Evolutionary conservation across 2,113 vertebrate genomes (phyloP), one percentile per base, ranked within the genome.

Genomic region (Calyptomena viridis): DNA sequence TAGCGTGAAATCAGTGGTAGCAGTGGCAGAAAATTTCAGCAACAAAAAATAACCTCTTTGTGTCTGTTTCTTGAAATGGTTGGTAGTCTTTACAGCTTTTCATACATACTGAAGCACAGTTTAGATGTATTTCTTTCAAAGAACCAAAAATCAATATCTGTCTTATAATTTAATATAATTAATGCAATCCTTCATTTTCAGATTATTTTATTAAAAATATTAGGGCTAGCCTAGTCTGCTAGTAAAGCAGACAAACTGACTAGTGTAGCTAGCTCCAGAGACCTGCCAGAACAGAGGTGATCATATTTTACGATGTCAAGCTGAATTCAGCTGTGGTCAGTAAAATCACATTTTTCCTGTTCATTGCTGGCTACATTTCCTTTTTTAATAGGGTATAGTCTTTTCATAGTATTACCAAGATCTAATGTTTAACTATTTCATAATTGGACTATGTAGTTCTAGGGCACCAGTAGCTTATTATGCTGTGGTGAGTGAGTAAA

Each of bases 261-360:
- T 68, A 47, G 10, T 3, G 18, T 52, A 56, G 7, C 11, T 83
- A 56, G 8, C 15, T 68, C 86, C 49, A 83, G 49, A 76, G 21
- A 66, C 35, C 12, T 44, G 52, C 4, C 27, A 24, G 14, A 74
- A 42, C 5, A 68, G 35, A 19, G 14, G 13, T 0, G 0, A n/a
- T 39, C 25, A 10, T 16, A 50, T 64, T 84, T 82, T 75, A 67
- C 31, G 39, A 14, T 12, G 21, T 52, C 44, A 75, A 46, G 8
- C 23, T 85, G 42, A 17, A 46, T 62, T 78, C 47, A 73, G 23
- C 46, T 72, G 12, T 33, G 21, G 27, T 80, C 53, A 46, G 27
- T 46, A 60, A 62, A 40, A 71, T 2, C 28, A 37, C 7, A 74
- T 52, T 93, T 85, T 68, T 50, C 21, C 52, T 63, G 6, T 67